phyloP scores from a whole-genome alignment of 2,888 invertebrate genomes.

The Amphipoea oculea region DNA sequence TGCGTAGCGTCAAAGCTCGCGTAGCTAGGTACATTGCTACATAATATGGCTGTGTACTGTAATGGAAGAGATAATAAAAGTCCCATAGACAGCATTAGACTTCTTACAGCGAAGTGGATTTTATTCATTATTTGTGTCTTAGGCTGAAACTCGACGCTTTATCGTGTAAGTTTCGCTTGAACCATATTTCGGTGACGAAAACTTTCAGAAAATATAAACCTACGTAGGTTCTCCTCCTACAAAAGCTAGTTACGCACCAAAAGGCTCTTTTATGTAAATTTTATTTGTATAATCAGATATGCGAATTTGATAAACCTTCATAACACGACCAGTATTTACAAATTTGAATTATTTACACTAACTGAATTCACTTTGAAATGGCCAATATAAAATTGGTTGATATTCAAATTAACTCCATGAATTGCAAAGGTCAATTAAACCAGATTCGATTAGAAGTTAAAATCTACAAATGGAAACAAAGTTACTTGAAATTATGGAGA shows the following conservation, averaged over 20 bases:
- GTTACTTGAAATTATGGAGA: slow-evolving; percentile 43
- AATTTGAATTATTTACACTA: slow-evolving; percentile 44
- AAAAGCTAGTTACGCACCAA: slow-evolving; percentile 22
- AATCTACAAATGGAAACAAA: slow-evolving; percentile 54
- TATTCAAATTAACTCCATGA: slow-evolving; percentile 64
- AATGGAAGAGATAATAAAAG: slow-evolving; percentile 33
- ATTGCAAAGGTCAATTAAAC: slow-evolving; percentile 69
- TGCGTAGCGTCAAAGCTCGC: neutral
- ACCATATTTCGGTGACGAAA: slow-evolving; percentile 26
- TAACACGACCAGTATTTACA: slow-evolving; percentile 32
- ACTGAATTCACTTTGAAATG: slow-evolving; percentile 43
- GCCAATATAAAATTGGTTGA: slow-evolving; percentile 58
- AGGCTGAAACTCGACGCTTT: slow-evolving; percentile 29
- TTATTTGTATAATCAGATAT: slow-evolving; percentile 43
- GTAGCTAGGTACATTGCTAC: neutral
- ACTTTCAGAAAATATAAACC: slow-evolving; percentile 26
- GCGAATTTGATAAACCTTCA: slow-evolving; percentile 31
- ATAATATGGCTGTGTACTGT: slow-evolving; percentile 2
- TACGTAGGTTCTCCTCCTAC: neutral
- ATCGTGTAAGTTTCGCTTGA: slow-evolving; percentile 22
- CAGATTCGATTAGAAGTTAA: slow-evolving; percentile 66
- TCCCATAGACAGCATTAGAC: slow-evolving; percentile 11
- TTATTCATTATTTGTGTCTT: slow-evolving; percentile 28
- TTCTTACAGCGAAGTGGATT: slow-evolving; percentile 29
- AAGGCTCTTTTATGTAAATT: slow-evolving; percentile 43